Percentiles rank a stretch among this genome's conserved stretches.
phyloP scores from a whole-genome alignment of 2,888 invertebrate genomes.

The Agriopis leucophaearia region DNA sequence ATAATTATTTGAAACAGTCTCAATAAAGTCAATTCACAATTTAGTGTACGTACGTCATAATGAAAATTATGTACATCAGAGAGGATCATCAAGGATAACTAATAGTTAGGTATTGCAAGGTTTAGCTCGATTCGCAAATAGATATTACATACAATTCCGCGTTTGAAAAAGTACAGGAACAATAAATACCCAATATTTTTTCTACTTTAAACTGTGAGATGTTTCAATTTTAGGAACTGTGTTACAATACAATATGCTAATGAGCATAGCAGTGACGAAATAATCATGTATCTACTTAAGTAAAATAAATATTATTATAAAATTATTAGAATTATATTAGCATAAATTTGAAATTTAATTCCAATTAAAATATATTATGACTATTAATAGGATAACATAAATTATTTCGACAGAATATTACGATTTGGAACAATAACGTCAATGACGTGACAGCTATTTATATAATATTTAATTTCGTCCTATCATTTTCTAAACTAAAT shows the following conservation, averaged over 20 bases:
- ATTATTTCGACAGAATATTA: not conserved
- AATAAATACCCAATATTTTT: not conserved
- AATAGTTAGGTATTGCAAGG: too few species aligned
- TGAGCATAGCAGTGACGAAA: not conserved
- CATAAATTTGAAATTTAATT: not conserved
- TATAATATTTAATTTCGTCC: too few species aligned
- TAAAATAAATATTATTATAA: not conserved
- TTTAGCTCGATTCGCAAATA: too few species aligned
- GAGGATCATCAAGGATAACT: not conserved
- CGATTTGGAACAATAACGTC: too few species aligned
- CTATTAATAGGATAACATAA: not conserved
- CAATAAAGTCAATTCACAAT: not conserved
- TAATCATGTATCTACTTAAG: not conserved
- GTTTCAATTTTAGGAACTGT: not conserved
- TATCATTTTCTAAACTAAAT: too few species aligned
- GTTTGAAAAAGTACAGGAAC: too few species aligned
- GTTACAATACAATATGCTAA: not conserved
- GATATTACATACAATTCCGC: not conserved
- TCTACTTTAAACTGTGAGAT: not conserved
- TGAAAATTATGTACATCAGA: not conserved
- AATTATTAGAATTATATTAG: not conserved
- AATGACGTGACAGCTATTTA: too few species aligned
- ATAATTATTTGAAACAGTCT: constrained; percentile 1
- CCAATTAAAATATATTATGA: not conserved
- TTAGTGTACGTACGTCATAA: not conserved